These are phyloP conservation scores for Diuraphis noxia DNA, from an alignment of 1,140 invertebrate species.

Conservation along the genomic window DNA sequence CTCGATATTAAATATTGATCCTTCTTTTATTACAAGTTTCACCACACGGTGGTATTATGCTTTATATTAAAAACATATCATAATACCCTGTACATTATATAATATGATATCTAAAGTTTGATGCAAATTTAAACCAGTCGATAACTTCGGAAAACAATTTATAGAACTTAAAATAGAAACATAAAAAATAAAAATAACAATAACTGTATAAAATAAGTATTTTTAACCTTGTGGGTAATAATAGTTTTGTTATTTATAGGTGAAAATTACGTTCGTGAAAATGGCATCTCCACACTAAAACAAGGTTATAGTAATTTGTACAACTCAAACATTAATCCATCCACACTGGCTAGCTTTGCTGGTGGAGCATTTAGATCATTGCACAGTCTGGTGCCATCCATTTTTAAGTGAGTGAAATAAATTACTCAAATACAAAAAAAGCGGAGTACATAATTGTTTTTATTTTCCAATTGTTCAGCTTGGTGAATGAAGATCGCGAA, in stretches of 20 bases:
- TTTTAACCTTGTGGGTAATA: not conserved
- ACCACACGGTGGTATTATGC: not conserved
- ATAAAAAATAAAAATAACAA: not conserved
- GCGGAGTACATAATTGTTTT: not conserved
- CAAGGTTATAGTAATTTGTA: slow-evolving; percentile 62
- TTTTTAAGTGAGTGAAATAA: slow-evolving; percentile 57
- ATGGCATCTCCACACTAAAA: slow-evolving; percentile 33
- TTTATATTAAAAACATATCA: not conserved
- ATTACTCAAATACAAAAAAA: not conserved
- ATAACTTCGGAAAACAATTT: not conserved
- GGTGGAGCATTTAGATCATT: slow-evolving; percentile 68
- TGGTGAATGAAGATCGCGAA: slow-evolving; percentile 54
- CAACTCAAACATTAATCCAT: slow-evolving; percentile 66
- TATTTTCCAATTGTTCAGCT: slow-evolving; percentile 31
- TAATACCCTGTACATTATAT: not conserved
- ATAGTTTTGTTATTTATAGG: slow-evolving; percentile 24
- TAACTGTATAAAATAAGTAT: not conserved
- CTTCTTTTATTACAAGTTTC: not conserved
- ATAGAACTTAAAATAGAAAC: not conserved
- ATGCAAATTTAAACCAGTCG: not conserved
- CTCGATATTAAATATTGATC: not conserved
- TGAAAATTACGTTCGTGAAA: slow-evolving; percentile 39
- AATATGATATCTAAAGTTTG: not conserved
- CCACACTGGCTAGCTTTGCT: slow-evolving; percentile 68
- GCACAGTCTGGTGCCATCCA: slow-evolving; percentile 65